Evolutionary conservation across 2,888 invertebrate species (phyloP), one percentile per base, ranked within the genome.

Genomic region (Hypolimnas misippus): DNA sequence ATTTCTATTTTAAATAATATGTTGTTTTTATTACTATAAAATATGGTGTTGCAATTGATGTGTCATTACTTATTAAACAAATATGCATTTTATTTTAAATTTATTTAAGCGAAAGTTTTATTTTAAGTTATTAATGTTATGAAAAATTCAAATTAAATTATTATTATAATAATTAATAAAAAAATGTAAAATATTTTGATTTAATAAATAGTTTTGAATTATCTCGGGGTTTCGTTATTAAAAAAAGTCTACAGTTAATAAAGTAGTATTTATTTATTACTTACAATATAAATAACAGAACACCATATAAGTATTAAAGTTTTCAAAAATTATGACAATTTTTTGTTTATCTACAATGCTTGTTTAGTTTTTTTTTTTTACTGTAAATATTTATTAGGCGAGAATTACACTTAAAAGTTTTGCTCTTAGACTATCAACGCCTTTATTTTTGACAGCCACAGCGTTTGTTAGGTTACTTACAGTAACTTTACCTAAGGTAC

Each of bases 31-130:
- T 3, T 10, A 12, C 3, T 40, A 16, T 14, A 46, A 21, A 21
- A 46, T 21, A 42, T 17, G 19, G 21, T 21, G 21, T 21, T 46
- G 44, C 19, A 44, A 44, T 21, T n/a, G 5, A 21, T 10, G 12
- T 17, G 14, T 21, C 4, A 21, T 2, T 19, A 46, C 6, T n/a
- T 46, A 46, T 44, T 42, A 19, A 19, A 44, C 3, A 21, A 12
- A 46, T 19, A 46, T n/a, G n/a, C 21, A n/a, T 46, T 46, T 46
- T 46, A 19, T 46, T 46, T 46, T n/a, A 46, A 46, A 46, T 46
- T 46, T 21, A 46, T 46, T 21, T 46, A 46, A 46, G 44, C 44
- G 21, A 38, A 46, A 46, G 44, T 5, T 46, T 44, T 19, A 46
- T 46, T 46, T 42, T 21, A 46, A 21, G 44, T 46, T 44, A 44